Evolutionary conservation across 2,113 vertebrate genomes (phyloP).

Genomic region (Ophiodon elongatus): DNA sequence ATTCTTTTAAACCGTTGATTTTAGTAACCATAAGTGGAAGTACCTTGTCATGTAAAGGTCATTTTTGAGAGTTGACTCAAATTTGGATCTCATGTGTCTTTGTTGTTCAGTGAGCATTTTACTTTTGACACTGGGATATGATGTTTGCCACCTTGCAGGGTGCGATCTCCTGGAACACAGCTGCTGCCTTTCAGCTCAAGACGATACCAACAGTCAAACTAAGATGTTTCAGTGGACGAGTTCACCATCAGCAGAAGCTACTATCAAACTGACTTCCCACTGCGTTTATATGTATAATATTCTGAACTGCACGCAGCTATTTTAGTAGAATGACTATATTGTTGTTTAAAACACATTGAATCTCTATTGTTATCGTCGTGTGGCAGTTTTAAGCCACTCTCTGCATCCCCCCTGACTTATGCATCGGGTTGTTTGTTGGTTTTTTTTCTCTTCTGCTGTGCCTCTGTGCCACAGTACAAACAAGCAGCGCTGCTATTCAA

Average conservation of each 20-base stretch:
- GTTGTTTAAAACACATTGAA: conserved; percentile 12
- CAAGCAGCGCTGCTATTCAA: conserved; percentile 44
- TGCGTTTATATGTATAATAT: conserved; percentile 50
- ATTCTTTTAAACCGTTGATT: conserved; percentile 39
- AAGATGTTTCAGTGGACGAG: conserved; percentile 17
- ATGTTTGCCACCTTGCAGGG: conserved; percentile 12
- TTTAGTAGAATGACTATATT: conserved; percentile 42
- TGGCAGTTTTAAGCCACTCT: conserved; percentile 14
- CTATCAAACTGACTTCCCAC: conserved; percentile 33
- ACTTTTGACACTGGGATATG: not conserved
- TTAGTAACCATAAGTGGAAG: conserved; percentile 18
- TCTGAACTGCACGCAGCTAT: conserved; percentile 44
- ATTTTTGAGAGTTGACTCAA: conserved; percentile 4
- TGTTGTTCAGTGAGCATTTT: conserved; percentile 36
- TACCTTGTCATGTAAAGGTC: not conserved
- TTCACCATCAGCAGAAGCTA: conserved; percentile 33
- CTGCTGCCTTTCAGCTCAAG: conserved; percentile 13
- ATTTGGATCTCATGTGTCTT: conserved; percentile 25
- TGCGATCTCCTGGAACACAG: not conserved
- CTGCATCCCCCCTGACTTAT: conserved; percentile 32
- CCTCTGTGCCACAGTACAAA: conserved; percentile 40
- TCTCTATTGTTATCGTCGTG: conserved; percentile 36
- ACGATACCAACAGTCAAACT: conserved; percentile 19
- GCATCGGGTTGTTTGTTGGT: conserved; percentile 1
- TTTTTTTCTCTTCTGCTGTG: not conserved